Evolutionary conservation across 2,888 invertebrate genomes (phyloP).

Genomic region (Anoncus sp.): DNA sequence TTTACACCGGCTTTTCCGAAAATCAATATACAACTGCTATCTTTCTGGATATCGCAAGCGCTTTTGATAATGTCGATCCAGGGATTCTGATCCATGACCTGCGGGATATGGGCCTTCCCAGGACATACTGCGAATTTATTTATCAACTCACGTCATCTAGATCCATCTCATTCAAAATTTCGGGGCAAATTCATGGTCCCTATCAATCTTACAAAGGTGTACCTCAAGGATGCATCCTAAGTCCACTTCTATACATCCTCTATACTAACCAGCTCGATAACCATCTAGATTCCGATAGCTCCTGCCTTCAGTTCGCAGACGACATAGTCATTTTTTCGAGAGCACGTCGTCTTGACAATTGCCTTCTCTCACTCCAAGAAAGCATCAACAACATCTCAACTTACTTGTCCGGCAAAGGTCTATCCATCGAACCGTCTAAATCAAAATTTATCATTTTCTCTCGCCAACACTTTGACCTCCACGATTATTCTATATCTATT

Average conservation of each 20-base stretch:
- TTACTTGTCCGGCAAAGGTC: neutral
- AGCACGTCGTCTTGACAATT: neutral
- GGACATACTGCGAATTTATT: neutral
- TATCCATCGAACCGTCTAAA: conserved; percentile 29
- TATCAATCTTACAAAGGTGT: conserved; percentile 36
- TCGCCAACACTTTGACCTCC: conserved; percentile 8
- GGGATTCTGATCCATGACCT: neutral
- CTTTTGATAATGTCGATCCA: too few species aligned
- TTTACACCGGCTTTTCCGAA: neutral
- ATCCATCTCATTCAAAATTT: conserved; percentile 34
- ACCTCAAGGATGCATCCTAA: too few species aligned
- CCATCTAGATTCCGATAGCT: neutral
- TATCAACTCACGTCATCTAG: neutral
- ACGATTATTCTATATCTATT: too few species aligned
- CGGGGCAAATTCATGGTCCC: conserved; percentile 23
- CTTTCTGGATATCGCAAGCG: neutral
- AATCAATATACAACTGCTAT: conserved; percentile 2
- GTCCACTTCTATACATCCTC: conserved; percentile 34
- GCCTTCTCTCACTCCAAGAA: neutral
- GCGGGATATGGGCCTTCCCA: neutral
- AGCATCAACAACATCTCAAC: neutral
- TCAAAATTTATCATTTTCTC: conserved; percentile 33
- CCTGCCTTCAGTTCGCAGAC: conserved; percentile 51
- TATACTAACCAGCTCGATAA: conserved; percentile 34
- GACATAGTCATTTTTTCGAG: conserved; percentile 27